These are phyloP conservation scores for Loris lydekkerianus DNA, from an alignment of 2,797 vertebrate species.

Conservation along the genomic window DNA sequence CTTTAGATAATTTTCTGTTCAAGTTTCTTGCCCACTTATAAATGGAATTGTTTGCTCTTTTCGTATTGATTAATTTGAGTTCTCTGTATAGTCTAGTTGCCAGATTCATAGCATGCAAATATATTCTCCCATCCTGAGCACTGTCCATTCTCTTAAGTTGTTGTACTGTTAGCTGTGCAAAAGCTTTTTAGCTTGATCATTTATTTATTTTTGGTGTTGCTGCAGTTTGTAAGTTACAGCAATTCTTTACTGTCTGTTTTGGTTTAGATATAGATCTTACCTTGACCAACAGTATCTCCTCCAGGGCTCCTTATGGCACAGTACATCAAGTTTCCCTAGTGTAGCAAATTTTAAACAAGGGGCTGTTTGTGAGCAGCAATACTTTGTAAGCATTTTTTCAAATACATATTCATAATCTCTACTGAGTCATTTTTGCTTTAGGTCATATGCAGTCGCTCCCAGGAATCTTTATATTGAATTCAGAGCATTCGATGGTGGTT, in stretches of 20 bases:
- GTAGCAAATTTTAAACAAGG: constrained; percentile 17
- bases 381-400: neutral
- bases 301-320: neutral
- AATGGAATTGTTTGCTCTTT: too few species aligned
- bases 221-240: neutral
- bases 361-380: neutral
- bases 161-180: too few species aligned
- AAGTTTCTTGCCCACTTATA: too few species aligned
- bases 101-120: too few species aligned
- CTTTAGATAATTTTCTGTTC: too few species aligned
- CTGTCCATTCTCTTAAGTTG: too few species aligned
- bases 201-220: too few species aligned
- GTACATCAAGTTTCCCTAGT: neutral
- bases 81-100: too few species aligned
- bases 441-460: neutral
- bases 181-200: too few species aligned
- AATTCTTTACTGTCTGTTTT: constrained; percentile 29
- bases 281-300: neutral
- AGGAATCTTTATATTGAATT: neutral
- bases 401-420: neutral
- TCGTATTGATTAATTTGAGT: too few species aligned
- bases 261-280: neutral
- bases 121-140: too few species aligned
- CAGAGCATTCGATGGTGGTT: neutral
- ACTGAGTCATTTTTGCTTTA: neutral